phyloP scores from a whole-genome alignment of 2,888 invertebrate genomes.

The Galeopsomyia nigrocyanea region DNA sequence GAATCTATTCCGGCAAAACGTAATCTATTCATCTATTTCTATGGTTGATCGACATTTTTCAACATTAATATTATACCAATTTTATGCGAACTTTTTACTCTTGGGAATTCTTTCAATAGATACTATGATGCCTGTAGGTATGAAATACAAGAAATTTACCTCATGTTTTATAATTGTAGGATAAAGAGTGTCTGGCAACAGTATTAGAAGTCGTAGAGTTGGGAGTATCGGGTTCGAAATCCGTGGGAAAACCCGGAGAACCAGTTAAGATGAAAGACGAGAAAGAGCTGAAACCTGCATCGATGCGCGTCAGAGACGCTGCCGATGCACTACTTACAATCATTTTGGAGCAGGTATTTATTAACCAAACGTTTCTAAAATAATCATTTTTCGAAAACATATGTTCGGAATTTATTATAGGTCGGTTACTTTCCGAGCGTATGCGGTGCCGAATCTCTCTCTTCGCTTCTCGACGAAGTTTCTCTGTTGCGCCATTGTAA shows the following conservation, averaged over 20 bases:
- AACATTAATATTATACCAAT: too few species aligned
- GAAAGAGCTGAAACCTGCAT: slow-evolving; percentile 96
- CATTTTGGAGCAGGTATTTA: slow-evolving; percentile 87
- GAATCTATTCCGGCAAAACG: too few species aligned
- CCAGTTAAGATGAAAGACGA: slow-evolving; percentile 94
- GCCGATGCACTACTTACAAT: slow-evolving; percentile 94
- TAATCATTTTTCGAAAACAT: background rate
- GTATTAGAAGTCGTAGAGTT: slow-evolving; percentile 97
- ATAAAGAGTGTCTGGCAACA: slow-evolving; percentile 91
- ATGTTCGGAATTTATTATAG: slow-evolving; percentile 62
- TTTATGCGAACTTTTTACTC: too few species aligned
- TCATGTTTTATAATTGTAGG: slow-evolving; percentile 69
- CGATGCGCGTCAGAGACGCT: slow-evolving; percentile 97
- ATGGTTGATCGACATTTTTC: too few species aligned
- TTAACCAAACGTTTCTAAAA: background rate
- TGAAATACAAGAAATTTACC: too few species aligned
- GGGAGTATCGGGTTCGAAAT: slow-evolving; percentile 96
- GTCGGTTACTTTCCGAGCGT: slow-evolving; percentile 88
- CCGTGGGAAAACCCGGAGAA: slow-evolving; percentile 88
- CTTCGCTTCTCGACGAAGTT: slow-evolving; percentile 90
- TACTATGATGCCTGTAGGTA: too few species aligned
- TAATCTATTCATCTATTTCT: too few species aligned
- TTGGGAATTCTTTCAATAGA: too few species aligned
- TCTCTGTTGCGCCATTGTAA: slow-evolving; percentile 84
- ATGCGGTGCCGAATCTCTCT: slow-evolving; percentile 86